Percentiles rank a stretch among this genome's conserved stretches.
These are phyloP conservation scores for Diglossa brunneiventris DNA, from an alignment of 2,113 vertebrate species.

Conservation along the genomic window DNA sequence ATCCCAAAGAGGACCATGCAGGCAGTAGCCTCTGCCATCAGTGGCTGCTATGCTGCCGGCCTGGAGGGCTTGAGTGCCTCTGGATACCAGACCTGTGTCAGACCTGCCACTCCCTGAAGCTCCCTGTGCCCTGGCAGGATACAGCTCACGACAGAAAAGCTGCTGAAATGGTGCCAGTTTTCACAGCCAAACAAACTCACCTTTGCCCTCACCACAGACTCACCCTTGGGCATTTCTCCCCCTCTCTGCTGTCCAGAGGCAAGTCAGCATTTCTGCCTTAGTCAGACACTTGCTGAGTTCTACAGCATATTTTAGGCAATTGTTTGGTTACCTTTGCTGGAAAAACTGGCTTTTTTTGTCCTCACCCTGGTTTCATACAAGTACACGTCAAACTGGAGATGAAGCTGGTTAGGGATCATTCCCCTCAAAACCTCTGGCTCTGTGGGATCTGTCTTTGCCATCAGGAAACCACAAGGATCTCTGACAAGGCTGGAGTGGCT, in stretches of 20 bases:
- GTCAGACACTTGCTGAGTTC: background rate
- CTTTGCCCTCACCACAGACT: slow-evolving; percentile 1
- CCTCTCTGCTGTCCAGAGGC: background rate
- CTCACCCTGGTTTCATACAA: background rate
- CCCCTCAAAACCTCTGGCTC: background rate
- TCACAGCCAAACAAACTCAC: slow-evolving; percentile 19
- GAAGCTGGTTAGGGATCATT: background rate
- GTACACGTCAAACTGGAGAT: rapidly evolving
- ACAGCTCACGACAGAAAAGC: background rate
- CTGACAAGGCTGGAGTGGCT: background rate
- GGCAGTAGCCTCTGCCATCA: background rate
- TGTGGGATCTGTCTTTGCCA: background rate
- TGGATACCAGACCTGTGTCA: background rate
- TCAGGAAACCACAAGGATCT: background rate
- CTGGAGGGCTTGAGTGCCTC: background rate
- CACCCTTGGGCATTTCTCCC: background rate
- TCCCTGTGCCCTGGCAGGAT: background rate
- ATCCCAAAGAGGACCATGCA: background rate
- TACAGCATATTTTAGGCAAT: background rate
- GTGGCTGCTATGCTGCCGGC: background rate
- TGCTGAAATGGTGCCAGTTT: background rate
- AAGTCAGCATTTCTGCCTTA: background rate
- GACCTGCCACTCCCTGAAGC: background rate
- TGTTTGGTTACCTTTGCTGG: background rate
- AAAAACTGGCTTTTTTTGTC: background rate